Evolutionary conservation across 2,113 vertebrate species (phyloP).

Genomic region (Glareola pratincola): DNA sequence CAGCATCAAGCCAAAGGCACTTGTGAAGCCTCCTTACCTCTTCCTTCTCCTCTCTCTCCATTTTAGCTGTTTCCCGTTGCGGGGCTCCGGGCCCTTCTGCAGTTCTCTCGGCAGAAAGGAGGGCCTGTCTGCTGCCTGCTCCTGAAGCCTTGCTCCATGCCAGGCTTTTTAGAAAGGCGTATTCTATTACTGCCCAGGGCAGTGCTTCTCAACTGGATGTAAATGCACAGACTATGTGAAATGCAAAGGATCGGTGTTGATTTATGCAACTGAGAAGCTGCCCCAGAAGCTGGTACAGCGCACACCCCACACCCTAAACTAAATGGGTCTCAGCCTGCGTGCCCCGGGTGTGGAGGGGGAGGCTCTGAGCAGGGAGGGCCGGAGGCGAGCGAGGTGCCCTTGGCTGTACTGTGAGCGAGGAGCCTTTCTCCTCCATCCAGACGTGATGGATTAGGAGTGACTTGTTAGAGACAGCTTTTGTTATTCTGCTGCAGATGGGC

Average conservation of each 20-base stretch:
- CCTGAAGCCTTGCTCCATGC: background rate
- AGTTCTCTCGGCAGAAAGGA: background rate
- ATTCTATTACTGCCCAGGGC: background rate
- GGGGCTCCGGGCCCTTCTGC: background rate
- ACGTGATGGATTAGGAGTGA: conserved; percentile 23
- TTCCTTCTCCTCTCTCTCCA: background rate
- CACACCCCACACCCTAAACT: background rate
- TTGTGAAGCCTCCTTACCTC: background rate
- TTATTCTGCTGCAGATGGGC: conserved; percentile 12
- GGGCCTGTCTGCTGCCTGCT: background rate
- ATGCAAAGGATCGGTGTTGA: background rate
- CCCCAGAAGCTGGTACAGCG: background rate
- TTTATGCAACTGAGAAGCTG: background rate
- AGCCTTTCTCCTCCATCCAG: background rate
- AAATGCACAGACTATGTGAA: background rate
- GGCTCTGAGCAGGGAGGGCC: background rate
- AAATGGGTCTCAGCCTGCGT: background rate
- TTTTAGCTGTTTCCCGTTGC: background rate
- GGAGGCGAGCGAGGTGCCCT: background rate
- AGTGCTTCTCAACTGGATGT: background rate
- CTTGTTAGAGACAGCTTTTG: background rate
- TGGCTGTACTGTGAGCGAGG: background rate
- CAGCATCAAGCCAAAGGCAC: background rate
- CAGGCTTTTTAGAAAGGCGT: background rate
- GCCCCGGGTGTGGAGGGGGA: background rate